Evolutionary conservation across 2,888 invertebrate species (phyloP).

Genomic region (Elmis aenea): DNA sequence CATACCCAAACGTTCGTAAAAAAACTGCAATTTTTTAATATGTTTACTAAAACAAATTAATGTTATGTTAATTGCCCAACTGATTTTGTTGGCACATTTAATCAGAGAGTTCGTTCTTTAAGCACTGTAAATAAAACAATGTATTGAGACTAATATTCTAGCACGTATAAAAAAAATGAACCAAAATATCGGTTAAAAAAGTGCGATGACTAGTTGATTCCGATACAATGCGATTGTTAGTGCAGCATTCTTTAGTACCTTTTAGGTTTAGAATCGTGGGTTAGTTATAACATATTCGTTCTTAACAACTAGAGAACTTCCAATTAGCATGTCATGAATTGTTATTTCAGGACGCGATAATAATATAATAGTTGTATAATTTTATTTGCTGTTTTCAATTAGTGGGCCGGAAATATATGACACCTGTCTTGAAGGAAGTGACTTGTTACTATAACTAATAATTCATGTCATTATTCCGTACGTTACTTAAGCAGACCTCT

Average conservation of each 20-base stretch:
- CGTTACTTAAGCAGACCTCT: no score
- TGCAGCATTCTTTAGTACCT: constrained; percentile 20
- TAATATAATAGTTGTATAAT: constrained; percentile 40
- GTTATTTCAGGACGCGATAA: constrained; percentile 37
- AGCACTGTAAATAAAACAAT: no score
- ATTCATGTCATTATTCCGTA: constrained; percentile 11
- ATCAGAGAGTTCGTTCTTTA: no score
- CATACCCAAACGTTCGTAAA: no score
- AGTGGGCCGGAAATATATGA: constrained; percentile 39
- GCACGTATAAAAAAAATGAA: no score
- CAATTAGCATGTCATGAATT: constrained; percentile 40
- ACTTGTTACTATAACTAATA: constrained; percentile 26
- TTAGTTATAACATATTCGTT: constrained; percentile 31
- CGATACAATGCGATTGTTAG: constrained; percentile 34
- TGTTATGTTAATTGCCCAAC: no score
- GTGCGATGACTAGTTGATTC: constrained; percentile 35
- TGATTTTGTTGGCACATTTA: no score
- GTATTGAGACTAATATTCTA: no score
- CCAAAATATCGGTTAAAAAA: no score
- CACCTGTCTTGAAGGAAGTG: constrained; percentile 37
- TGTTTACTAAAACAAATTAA: no score
- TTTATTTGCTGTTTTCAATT: constrained; percentile 39
- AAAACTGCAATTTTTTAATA: no score
- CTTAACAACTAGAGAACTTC: constrained; percentile 37
- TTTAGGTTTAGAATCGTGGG: constrained; percentile 30